Conservation (phyloP, 2,113 vertebrate genomes). For the Phalacrocorax pelagicus region DNA sequence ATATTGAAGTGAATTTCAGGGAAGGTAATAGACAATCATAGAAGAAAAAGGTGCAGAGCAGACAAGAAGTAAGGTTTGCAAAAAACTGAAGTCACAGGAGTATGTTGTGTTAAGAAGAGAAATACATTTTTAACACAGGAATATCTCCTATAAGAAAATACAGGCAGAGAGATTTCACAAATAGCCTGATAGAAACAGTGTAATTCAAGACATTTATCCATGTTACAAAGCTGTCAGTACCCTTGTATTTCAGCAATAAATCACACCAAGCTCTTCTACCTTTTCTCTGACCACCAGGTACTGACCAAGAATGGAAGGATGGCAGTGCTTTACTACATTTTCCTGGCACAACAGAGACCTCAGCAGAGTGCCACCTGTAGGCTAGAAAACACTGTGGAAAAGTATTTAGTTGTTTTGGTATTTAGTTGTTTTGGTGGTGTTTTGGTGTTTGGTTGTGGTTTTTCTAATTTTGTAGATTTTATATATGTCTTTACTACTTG, state of each 20-base stretch:
- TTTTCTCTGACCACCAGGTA: neutral
- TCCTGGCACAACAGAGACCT: neutral
- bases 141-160: neutral
- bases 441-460: neutral
- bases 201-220: neutral
- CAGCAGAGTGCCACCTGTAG: rapidly evolving
- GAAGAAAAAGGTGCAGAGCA: neutral
- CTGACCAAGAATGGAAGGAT: neutral
- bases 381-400: neutral
- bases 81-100: neutral
- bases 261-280: rapidly evolving
- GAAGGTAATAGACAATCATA: neutral
- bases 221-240: neutral
- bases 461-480: neutral
- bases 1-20: neutral
- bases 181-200: neutral
- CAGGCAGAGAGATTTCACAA: neutral
- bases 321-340: neutral
- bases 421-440: neutral
- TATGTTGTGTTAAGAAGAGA: neutral
- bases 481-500: neutral
- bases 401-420: neutral
- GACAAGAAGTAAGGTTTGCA: neutral
- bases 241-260: neutral
- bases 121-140: neutral